Evolutionary conservation across 2,888 invertebrate species (phyloP), one percentile per base, ranked within the genome.

Genomic region (Meandrusa payeni): DNA sequence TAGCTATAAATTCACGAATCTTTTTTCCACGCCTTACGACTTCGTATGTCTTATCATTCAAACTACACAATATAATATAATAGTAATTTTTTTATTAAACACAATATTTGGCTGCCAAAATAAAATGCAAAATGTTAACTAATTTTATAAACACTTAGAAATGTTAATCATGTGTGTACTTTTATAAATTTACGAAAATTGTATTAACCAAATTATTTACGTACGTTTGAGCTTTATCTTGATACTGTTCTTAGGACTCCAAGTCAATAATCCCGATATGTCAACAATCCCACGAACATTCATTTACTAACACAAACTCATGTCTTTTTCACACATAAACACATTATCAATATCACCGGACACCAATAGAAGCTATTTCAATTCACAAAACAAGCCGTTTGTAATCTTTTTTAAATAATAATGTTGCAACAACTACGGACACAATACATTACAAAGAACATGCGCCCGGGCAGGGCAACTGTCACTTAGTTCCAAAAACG

Each of bases 141-240:
- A n/a, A n/a, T n/a, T n/a, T n/a, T n/a, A n/a, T n/a, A n/a, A n/a
- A n/a, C n/a, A n/a, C n/a, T n/a, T n/a, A n/a, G n/a, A n/a, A n/a
- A n/a, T n/a, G n/a, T n/a, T n/a, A n/a, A n/a, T n/a, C n/a, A n/a
- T n/a, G n/a, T n/a, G n/a, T n/a, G n/a, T 22, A 7, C 6, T n/a
- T 22, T 22, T 22, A 23, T 23, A n/a, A 2, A n/a, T 4, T 15
- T 6, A 31, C 17, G 19, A 32, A 7, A 7, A 9, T 3, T 15
- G 15, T 3, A 15, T 15, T 15, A 15, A 3, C 15, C 15, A 15
- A 47, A 48, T 32, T 15, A 29, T 33, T 22, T 54, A 83, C 86
- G 53, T 78, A 87, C 86, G 86, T 78, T 87, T 87, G 39, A 87
- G 78, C 69, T 86, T 87, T 79, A 87, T 85, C 72, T 86, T 87